Evolutionary conservation across 2,888 invertebrate species (phyloP).

Genomic region (Folsomia manolachei): DNA sequence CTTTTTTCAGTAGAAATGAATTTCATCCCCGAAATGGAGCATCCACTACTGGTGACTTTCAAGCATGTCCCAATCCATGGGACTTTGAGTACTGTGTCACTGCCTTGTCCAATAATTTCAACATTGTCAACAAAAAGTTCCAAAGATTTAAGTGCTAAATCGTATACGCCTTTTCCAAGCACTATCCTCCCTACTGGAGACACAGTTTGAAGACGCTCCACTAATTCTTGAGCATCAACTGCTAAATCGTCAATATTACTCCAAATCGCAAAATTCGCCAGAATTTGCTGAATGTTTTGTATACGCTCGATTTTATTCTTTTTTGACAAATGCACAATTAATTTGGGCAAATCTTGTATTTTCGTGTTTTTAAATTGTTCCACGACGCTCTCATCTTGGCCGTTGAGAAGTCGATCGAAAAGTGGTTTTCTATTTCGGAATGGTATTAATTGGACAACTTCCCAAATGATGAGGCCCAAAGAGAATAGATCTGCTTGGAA

Average conservation of each 20-base stretch:
- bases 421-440: no score
- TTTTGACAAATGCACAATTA: not conserved
- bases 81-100: not conserved
- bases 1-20: not conserved
- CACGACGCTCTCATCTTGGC: not conserved
- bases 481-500: constrained; percentile 3
- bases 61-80: not conserved
- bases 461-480: not conserved
- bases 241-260: not conserved
- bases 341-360: not conserved
- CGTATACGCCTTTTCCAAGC: not conserved
- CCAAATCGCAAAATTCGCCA: no score
- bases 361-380: not conserved
- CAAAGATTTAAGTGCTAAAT: not conserved
- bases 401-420: not conserved
- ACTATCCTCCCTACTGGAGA: not conserved
- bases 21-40: not conserved
- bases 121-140: no score
- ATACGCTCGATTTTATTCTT: not conserved
- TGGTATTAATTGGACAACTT: not conserved
- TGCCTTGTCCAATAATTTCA: not conserved
- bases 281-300: no score
- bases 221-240: not conserved
- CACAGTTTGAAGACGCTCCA: not conserved
- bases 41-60: not conserved